Evolutionary conservation across 2,888 invertebrate genomes (phyloP), one percentile per base, ranked within the genome.

Genomic region (Tipula lateralis): DNA sequence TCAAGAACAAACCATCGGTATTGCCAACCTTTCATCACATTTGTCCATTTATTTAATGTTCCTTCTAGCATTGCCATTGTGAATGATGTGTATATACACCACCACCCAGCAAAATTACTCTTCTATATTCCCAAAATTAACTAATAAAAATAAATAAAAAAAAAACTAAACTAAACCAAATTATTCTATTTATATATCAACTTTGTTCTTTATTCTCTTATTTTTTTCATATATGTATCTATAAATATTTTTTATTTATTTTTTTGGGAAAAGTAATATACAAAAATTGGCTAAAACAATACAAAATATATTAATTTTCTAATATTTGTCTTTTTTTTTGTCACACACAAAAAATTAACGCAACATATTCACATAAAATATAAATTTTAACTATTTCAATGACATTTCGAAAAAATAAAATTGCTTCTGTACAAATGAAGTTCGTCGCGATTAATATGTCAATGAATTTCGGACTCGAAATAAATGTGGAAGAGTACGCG

Each of bases 1-100:
- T 99, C 99, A 88, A 99, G 91, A 88, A 99, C 99, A 91, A 99
- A 99, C 97, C 99, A 99, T 87, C 99, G 94, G 91, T 98, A 99
- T 91, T 99, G 99, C 99, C 99, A 99, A 87, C 99, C 99, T 86
- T 90, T 90, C 90, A 90, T 90, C 50, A 90, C 90, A 85, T 90
- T 90, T 32, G 90, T 90, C 90, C 90, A 90, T 87, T 90, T 90
- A 87, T 89, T 90, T 30, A 90, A 87, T 0, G 90, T 90, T 83
- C 90, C 90, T 86, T 90, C 90, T 85, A 90, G 84, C 84, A 87
- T 86, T 83, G 86, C 84, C 86, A 86, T 86, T 85, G 66, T 66
- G 85, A 4, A 24, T 66, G 24, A 66, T 24, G 66, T 66, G 24
- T 24, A 9, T 66, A 66, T 66, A 7, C 24, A 24, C 66, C 9